phyloP scores from a whole-genome alignment of 2,113 vertebrate species.

The Procapra przewalskii region DNA sequence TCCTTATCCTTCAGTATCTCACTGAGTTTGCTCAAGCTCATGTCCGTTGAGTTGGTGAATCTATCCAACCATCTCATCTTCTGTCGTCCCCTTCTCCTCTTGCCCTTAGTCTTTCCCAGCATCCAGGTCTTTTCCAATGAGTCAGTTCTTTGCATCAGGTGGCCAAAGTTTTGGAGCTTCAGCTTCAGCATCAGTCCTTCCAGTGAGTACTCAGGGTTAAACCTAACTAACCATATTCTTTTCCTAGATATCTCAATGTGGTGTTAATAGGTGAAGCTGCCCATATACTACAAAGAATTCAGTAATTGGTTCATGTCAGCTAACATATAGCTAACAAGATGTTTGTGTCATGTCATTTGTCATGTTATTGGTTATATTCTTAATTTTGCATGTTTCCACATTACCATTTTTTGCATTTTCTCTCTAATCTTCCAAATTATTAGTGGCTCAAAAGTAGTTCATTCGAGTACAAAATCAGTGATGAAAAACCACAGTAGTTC shows the following conservation, averaged over 20 bases:
- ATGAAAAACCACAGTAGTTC: background rate
- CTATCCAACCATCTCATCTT: background rate
- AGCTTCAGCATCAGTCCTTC: background rate
- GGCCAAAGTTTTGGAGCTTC: background rate
- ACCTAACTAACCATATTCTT: background rate
- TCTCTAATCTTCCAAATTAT: constrained; percentile 1
- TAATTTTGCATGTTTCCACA: background rate
- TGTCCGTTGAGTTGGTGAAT: background rate
- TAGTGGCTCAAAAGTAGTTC: background rate
- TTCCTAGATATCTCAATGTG: background rate
- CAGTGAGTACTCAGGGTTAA: background rate
- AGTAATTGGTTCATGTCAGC: background rate
- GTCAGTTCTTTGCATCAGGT: background rate
- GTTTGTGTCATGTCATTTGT: background rate
- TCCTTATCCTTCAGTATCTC: background rate
- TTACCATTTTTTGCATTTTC: background rate
- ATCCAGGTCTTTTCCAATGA: background rate
- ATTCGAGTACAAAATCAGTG: background rate
- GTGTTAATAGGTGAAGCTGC: background rate
- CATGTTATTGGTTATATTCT: background rate
- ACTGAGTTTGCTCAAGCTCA: background rate
- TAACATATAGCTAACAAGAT: constrained; percentile 15
- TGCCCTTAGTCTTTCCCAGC: background rate
- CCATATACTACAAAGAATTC: background rate
- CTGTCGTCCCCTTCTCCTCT: background rate